Evolutionary conservation across 2,113 vertebrate genomes (phyloP).

Genomic region (Rhinolophus ferrumequinum): DNA sequence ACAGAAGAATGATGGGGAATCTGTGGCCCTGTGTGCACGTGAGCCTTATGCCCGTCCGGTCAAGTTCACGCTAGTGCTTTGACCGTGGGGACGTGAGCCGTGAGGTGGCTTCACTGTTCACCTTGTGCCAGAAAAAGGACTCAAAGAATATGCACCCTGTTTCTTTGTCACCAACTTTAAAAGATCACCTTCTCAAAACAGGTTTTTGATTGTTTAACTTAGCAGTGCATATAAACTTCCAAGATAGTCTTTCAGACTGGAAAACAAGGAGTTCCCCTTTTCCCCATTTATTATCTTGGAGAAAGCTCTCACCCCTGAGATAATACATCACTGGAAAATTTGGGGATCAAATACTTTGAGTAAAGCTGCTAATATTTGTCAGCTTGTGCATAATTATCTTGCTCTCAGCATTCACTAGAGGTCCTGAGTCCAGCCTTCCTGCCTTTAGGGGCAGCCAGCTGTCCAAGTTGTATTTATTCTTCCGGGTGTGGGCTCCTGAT

Average conservation of each 20-base stretch:
- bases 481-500: not conserved
- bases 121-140: not conserved
- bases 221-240: not conserved
- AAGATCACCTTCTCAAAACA: not conserved
- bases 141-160: not conserved
- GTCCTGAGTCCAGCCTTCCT: not conserved
- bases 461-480: not conserved
- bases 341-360: not conserved
- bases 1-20: accelerated
- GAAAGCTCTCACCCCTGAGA: not conserved
- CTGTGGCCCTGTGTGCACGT: accelerated
- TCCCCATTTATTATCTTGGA: not conserved
- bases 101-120: not conserved
- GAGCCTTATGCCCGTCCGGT: accelerated
- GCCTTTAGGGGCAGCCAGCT: not conserved
- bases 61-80: accelerated
- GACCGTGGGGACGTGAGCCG: too few relatives aligned
- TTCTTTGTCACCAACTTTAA: not conserved
- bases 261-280: not conserved
- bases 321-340: not conserved
- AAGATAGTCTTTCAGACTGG: not conserved
- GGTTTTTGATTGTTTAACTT: not conserved
- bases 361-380: not conserved
- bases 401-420: not conserved
- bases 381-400: not conserved